Base-by-base conservation (phyloP, 2,888 invertebrate species). In the Esperia sulphurella region DNA sequence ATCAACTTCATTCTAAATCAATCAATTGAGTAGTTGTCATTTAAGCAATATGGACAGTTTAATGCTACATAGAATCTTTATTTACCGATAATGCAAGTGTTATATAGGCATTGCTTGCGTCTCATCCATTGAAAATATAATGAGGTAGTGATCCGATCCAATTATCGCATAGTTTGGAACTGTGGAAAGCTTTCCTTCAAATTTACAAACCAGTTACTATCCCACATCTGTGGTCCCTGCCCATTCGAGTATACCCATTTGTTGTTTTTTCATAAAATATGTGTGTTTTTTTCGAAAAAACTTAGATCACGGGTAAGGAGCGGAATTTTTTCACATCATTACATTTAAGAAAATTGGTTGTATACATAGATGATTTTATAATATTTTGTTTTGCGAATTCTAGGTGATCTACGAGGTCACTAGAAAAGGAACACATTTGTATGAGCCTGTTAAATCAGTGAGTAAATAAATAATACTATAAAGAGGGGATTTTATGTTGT, bases 371-470 rank as follows among this genome's bases (percentile, higher is more conserved):
- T 30, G 42, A 42, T 46, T 33, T 46, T 43, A 41, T 55, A 48
- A 48, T 37, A n/a, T 37, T 37, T 39, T 39, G 2, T 45, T 53
- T 45, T 43, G 8, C 45, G 31, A n/a, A 58, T 80, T 83, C 51
- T 81, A 83, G 83, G 76, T 77, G 33, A 49, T 75, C 43, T 59
- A 64, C 55, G 62, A 68, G 57, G 62, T 79, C 33, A 69, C 69
- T 58, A 74, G 61, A 50, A 77, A 75, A 55, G 74, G 77, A 48
- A 68, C 68, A 45, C 74, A 77, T 68, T 68, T 79, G 40, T 73
- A 79, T 61, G 74, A 77, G 37, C 75, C 79, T 1, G 68, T 77
- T 0, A 68, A 61, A 60, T 74, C 79, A 56, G 83, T 83, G 74
- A 83, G 83, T 71, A 57, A 53, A 42, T 46, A 28, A 35, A 37